Conservation (phyloP, 2,113 vertebrate species). For the Epinephelus moara region DNA sequence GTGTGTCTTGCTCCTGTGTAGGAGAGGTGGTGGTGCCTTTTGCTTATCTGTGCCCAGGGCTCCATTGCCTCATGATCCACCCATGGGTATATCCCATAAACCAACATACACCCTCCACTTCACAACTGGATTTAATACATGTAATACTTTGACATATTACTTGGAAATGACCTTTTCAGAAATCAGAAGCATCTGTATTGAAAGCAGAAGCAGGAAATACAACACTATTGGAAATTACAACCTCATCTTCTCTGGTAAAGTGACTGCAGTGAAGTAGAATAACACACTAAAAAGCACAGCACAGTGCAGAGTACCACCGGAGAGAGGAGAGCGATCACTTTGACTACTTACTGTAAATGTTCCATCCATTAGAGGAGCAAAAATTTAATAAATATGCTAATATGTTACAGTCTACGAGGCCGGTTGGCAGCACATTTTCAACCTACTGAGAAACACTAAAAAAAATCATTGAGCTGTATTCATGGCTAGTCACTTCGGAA, state of each 20-base stretch:
- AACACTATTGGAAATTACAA: slow-evolving; percentile 14
- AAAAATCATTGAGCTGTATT: slow-evolving; percentile 60
- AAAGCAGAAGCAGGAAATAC: slow-evolving; percentile 19
- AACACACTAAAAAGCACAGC: slow-evolving; percentile 25
- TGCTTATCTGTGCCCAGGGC: no score
- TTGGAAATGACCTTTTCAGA: slow-evolving; percentile 3
- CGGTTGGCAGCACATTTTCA: slow-evolving; percentile 62
- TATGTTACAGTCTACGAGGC: slow-evolving; percentile 54
- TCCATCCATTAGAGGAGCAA: slow-evolving; percentile 74
- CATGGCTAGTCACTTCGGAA: slow-evolving; percentile 55
- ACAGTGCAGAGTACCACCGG: slow-evolving; percentile 23
- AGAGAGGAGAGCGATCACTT: slow-evolving; percentile 59
- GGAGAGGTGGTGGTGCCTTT: no score
- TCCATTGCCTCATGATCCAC: no score
- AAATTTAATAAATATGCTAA: slow-evolving; percentile 82
- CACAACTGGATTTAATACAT: neutral
- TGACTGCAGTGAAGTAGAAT: slow-evolving; percentile 23
- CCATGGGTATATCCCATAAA: no score
- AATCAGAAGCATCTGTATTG: neutral
- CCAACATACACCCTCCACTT: no score
- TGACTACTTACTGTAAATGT: slow-evolving; percentile 73
- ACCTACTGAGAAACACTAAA: slow-evolving; percentile 55
- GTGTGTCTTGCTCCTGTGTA: no score
- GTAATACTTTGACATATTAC: slow-evolving; percentile 9
- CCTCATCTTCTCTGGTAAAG: slow-evolving; percentile 29